Conservation (phyloP, 2,888 invertebrate genomes). For the Zonitis immaculata region DNA sequence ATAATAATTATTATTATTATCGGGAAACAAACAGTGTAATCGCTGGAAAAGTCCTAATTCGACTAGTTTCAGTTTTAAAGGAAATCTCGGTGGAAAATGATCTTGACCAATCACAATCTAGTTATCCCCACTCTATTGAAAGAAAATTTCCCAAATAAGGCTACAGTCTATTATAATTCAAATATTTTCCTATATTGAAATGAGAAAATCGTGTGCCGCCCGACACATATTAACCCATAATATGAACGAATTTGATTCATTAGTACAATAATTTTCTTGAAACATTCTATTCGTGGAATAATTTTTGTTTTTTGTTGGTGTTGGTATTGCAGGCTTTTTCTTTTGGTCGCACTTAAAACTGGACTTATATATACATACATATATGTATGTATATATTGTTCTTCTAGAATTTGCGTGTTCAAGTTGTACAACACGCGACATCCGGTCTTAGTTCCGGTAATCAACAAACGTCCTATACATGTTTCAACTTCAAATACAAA, state of each 20-base stretch:
- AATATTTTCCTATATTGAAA: too few species aligned
- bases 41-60: background rate
- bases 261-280: too few species aligned
- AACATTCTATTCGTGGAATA: too few species aligned
- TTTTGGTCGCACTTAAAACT: background rate
- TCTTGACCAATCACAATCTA: slow-evolving; percentile 39
- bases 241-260: too few species aligned
- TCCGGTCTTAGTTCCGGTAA: slow-evolving; percentile 27
- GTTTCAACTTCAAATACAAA: too few species aligned
- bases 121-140: slow-evolving; percentile 27
- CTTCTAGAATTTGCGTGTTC: slow-evolving; percentile 23
- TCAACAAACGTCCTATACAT: slow-evolving; percentile 8
- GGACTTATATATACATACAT: too few species aligned
- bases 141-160: too few species aligned
- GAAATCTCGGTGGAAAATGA: slow-evolving; percentile 5
- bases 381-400: too few species aligned
- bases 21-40: background rate
- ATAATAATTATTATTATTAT: slow-evolving; percentile 14
- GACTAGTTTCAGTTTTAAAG: slow-evolving; percentile 1
- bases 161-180: too few species aligned
- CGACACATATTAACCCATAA: slow-evolving; percentile 40
- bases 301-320: background rate
- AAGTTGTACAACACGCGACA: slow-evolving; percentile 24
- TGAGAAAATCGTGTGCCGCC: slow-evolving; percentile 29
- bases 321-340: background rate